These are phyloP conservation scores for Chymomyza amoena DNA, from an alignment of 2,888 invertebrate species.

Conservation along the genomic window DNA sequence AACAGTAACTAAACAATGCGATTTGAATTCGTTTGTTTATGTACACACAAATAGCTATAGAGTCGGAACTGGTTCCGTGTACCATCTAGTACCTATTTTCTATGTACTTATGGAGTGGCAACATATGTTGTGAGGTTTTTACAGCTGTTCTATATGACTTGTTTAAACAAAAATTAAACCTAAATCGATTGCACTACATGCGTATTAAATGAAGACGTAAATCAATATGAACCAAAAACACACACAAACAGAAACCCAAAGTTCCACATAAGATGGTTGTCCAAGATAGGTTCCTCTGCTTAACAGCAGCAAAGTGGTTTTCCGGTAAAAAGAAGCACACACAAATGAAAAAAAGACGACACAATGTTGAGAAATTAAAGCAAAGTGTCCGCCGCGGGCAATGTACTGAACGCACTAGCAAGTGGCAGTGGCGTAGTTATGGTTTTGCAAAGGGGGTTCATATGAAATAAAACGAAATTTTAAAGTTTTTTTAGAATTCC, in stretches of 20 bases:
- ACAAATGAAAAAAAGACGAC: background rate
- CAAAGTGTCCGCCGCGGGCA: conserved; percentile 37
- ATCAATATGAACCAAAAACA: conserved; percentile 35
- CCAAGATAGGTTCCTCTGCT: background rate
- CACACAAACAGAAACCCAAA: conserved; percentile 13
- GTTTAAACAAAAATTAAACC: conserved; percentile 35
- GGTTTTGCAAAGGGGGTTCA: too few relatives aligned
- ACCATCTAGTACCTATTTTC: background rate
- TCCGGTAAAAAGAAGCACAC: conserved; percentile 14
- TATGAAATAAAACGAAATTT: too few relatives aligned
- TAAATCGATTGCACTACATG: conserved; percentile 52
- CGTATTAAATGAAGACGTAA: conserved; percentile 55
- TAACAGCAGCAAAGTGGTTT: conserved; percentile 35
- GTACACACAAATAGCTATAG: background rate
- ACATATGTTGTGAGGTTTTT: background rate
- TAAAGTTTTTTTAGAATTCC: too few relatives aligned
- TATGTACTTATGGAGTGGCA: background rate
- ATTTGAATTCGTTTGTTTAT: background rate
- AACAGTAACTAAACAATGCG: background rate
- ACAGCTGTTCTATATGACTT: conserved; percentile 27
- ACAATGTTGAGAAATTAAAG: conserved; percentile 37
- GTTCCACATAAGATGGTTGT: background rate
- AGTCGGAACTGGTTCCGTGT: background rate
- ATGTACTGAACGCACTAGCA: conserved; percentile 28
- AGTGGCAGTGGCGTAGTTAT: conserved; percentile 11